A percentile compares a stretch with the other conserved stretches of the same genome.
These are phyloP conservation scores for Liopterus haemorrhoidalis DNA, from an alignment of 2,888 invertebrate species.

Conservation along the genomic window DNA sequence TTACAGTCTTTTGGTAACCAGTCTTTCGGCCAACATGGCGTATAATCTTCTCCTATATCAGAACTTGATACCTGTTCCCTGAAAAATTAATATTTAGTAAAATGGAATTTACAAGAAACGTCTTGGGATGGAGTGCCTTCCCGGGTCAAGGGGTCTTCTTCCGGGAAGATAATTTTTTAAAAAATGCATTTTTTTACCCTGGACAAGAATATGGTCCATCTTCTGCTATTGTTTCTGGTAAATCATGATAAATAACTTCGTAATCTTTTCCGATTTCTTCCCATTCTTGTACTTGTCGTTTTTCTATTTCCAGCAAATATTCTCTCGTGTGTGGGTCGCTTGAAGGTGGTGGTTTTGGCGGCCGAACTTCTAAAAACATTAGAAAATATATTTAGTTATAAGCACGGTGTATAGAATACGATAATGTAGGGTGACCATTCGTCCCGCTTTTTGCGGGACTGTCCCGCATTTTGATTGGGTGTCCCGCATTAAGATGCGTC, in stretches of 20 bases:
- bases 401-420: no score
- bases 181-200: conserved; percentile 39
- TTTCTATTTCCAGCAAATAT: conserved; percentile 50
- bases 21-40: conserved; percentile 90
- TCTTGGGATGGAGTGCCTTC: no score
- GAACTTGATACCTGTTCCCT: conserved; percentile 16
- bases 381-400: no score
- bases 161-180: no score
- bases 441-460: no score
- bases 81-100: conserved; percentile 1
- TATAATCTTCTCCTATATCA: conserved; percentile 42
- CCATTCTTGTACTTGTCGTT: conserved; percentile 52
- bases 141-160: no score
- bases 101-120: no score
- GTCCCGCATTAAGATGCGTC: no score
- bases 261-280: conserved; percentile 53
- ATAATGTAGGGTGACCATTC: no score
- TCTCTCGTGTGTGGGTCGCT: conserved; percentile 40
- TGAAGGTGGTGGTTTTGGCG: no score
- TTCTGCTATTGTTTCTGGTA: conserved; percentile 53
- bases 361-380: no score
- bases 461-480: no score
- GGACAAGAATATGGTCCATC: conserved; percentile 48
- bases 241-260: conserved; percentile 61
- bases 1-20: conserved; percentile 81